These are phyloP conservation scores for Microchirus variegatus DNA, from an alignment of 2,797 vertebrate genomes.

Conservation along the genomic window DNA sequence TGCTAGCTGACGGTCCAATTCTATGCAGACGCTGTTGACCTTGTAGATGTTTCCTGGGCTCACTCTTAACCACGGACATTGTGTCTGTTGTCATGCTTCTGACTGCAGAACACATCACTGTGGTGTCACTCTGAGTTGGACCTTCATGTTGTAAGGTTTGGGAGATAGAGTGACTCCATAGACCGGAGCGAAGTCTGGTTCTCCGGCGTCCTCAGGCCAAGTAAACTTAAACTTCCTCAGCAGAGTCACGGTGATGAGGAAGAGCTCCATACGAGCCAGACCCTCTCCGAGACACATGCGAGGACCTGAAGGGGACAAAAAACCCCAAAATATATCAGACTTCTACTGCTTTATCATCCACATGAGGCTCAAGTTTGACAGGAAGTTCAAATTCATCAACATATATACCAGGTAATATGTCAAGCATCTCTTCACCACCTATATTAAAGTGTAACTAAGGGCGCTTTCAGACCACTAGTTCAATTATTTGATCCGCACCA, in stretches of 20 bases:
- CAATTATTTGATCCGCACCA: too few relatives aligned
- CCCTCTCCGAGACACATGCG: conserved; percentile 78
- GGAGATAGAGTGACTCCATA: conserved; percentile 68
- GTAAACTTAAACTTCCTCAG: conserved; percentile 73
- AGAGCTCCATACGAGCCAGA: conserved; percentile 82
- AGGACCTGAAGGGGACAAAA: conserved; percentile 54
- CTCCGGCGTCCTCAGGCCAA: conserved; percentile 75
- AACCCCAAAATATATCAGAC: not conserved
- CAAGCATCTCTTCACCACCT: too few relatives aligned
- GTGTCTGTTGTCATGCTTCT: not conserved
- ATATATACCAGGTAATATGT: too few relatives aligned
- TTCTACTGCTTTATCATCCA: too few relatives aligned
- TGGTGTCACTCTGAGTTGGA: conserved; percentile 43
- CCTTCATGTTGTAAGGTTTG: conserved; percentile 64
- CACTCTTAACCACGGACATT: not conserved
- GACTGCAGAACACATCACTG: not conserved
- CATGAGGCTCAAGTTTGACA: too few relatives aligned
- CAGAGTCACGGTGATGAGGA: conserved; percentile 73
- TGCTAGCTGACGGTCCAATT: too few relatives aligned
- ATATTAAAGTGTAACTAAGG: too few relatives aligned
- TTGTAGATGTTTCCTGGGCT: too few relatives aligned
- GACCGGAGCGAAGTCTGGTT: conserved; percentile 69
- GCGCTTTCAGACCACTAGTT: too few relatives aligned
- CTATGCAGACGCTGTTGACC: too few relatives aligned
- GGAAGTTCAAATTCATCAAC: too few relatives aligned